Evolutionary conservation across 2,888 invertebrate genomes (phyloP).

Genomic region (Iphiclides podalirius): DNA sequence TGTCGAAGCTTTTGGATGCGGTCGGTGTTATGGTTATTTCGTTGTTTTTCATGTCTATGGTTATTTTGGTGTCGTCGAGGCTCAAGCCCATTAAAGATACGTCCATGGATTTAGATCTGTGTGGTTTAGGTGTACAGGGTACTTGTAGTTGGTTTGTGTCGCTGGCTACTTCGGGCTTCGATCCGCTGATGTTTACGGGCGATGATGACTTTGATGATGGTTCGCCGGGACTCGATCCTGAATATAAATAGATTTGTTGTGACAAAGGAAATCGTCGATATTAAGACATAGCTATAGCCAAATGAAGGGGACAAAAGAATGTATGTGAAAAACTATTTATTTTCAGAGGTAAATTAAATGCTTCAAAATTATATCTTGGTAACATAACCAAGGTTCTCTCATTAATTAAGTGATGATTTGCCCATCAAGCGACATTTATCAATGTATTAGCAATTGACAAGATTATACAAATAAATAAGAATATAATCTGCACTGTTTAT

Average conservation of each 20-base stretch:
- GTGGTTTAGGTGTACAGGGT: constrained; percentile 61
- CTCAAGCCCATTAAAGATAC: constrained; percentile 61
- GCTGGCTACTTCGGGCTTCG: constrained; percentile 47
- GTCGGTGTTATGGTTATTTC: constrained; percentile 71
- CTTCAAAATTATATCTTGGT: no score
- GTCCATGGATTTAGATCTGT: constrained; percentile 79
- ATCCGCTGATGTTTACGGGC: constrained; percentile 56
- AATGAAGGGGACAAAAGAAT: no score
- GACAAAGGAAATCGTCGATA: no score
- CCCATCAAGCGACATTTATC: no score
- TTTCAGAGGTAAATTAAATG: no score
- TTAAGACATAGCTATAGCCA: no score
- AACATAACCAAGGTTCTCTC: no score
- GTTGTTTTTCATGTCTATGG: constrained; percentile 63
- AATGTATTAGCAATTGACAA: no score
- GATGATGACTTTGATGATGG: constrained; percentile 65
- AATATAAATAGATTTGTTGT: constrained; percentile 24
- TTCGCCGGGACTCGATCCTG: constrained; percentile 73
- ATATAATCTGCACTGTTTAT: no score
- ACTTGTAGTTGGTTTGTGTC: constrained; percentile 62
- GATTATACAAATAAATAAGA: no score
- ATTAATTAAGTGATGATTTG: no score
- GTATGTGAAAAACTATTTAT: no score
- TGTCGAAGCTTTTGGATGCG: constrained; percentile 48
- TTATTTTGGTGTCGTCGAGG: constrained; percentile 64